These are phyloP conservation scores for Polypedilum vanderplanki DNA, from an alignment of 1,140 invertebrate species.

Conservation along the genomic window DNA sequence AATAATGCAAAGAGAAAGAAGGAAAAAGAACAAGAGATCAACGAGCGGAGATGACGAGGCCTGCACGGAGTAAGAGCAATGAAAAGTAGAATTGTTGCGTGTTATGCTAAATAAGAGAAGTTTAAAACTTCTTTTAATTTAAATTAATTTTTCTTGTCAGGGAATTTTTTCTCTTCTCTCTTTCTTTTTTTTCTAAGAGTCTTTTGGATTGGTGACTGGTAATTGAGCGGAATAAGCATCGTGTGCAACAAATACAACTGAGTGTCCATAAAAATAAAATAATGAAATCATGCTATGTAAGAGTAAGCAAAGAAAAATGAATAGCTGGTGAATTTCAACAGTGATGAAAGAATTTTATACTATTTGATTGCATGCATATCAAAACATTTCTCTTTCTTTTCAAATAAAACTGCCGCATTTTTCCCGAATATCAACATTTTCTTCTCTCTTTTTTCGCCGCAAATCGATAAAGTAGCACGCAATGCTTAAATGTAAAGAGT, in stretches of 20 bases:
- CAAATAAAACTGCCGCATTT: neutral
- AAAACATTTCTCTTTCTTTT: conserved; percentile 7
- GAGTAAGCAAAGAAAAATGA: neutral
- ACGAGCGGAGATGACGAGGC: too few relatives aligned
- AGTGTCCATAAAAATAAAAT: conserved; percentile 4
- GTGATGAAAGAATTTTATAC: conserved; percentile 5
- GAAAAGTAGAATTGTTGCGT: neutral
- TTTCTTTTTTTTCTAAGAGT: neutral
- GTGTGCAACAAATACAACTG: neutral
- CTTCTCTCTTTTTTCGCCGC: neutral
- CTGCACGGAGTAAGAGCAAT: too few relatives aligned
- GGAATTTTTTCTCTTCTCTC: neutral
- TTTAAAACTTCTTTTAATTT: conserved; percentile 20
- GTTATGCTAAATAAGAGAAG: conserved; percentile 21
- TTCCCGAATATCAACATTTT: neutral
- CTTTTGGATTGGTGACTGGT: neutral
- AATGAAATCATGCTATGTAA: neutral
- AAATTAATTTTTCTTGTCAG: conserved; percentile 28
- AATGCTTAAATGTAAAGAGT: conserved; percentile 2
- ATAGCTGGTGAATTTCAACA: neutral
- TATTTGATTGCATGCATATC: conserved; percentile 6
- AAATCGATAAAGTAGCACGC: conserved; percentile 11
- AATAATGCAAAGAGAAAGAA: conserved; percentile 3
- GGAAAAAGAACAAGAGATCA: neutral
- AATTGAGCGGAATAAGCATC: conserved; percentile 10